phyloP scores from a whole-genome alignment of 2,888 invertebrate genomes.

The Rhorus exstirpatorius region DNA sequence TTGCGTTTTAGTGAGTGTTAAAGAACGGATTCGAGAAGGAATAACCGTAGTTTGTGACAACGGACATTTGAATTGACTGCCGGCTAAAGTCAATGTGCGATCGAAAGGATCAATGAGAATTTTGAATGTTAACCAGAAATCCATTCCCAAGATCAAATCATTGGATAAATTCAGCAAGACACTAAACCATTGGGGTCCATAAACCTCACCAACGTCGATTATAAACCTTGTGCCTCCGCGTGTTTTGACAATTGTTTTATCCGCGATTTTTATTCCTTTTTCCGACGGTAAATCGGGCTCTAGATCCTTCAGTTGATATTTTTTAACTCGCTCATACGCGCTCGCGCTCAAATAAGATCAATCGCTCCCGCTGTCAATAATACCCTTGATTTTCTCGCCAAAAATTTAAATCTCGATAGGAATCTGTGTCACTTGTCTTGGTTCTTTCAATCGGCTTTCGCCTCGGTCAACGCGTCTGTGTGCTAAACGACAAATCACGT shows the following conservation, averaged over 20 bases:
- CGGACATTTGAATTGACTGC: too few species aligned
- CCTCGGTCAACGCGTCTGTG: background rate
- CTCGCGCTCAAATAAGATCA: slow-evolving; percentile 33
- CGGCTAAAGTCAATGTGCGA: background rate
- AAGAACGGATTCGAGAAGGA: too few species aligned
- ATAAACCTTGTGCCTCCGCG: slow-evolving; percentile 50
- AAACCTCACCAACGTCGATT: slow-evolving; percentile 49
- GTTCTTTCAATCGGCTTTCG: slow-evolving; percentile 16
- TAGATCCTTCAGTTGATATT: slow-evolving; percentile 20
- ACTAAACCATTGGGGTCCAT: slow-evolving; percentile 54
- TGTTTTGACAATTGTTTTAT: slow-evolving; percentile 37
- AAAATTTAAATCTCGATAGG: slow-evolving; percentile 35
- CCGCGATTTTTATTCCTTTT: slow-evolving; percentile 33
- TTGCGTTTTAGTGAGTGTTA: too few species aligned
- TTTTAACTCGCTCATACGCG: slow-evolving; percentile 34
- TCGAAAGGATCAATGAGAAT: slow-evolving; percentile 34
- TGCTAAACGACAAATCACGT: slow-evolving; percentile 2
- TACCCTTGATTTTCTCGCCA: slow-evolving; percentile 41
- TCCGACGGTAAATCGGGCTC: slow-evolving; percentile 3
- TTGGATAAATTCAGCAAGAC: slow-evolving; percentile 31
- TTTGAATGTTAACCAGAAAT: slow-evolving; percentile 59
- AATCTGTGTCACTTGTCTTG: slow-evolving; percentile 18
- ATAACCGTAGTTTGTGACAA: too few species aligned
- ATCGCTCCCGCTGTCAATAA: slow-evolving; percentile 51
- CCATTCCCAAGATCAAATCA: slow-evolving; percentile 48